Conservation (phyloP, 2,113 vertebrate genomes). For the Lophura nycthemera region DNA sequence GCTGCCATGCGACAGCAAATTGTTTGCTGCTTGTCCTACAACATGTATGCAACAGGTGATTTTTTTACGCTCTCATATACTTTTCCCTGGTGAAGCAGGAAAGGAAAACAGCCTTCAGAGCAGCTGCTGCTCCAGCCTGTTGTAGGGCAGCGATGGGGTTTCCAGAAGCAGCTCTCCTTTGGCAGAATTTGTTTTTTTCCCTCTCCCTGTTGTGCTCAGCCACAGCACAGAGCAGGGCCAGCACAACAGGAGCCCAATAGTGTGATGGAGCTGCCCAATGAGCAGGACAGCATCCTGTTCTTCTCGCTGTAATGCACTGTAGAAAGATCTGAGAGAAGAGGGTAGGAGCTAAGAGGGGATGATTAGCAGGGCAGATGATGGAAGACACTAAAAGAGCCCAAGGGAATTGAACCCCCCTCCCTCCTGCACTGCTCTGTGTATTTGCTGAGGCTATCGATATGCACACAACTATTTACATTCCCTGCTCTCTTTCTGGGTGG, state of each 20-base stretch:
- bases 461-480: not conserved
- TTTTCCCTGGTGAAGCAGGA: not conserved
- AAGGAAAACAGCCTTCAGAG: not conserved
- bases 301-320: not conserved
- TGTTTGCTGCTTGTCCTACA: constrained; percentile 43
- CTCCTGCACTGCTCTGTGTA: accelerated
- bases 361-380: not conserved
- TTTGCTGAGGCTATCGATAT: not conserved
- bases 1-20: constrained; percentile 29
- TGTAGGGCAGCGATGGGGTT: not conserved
- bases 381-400: not conserved
- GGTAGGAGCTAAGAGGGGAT: not conserved
- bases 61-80: not conserved
- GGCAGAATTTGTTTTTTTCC: not conserved
- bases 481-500: not conserved
- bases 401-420: not conserved
- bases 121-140: not conserved
- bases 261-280: not conserved
- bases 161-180: not conserved
- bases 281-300: not conserved
- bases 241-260: not conserved
- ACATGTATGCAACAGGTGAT: constrained; percentile 40
- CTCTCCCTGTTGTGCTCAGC: not conserved
- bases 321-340: not conserved
- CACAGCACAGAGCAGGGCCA: not conserved